These are phyloP conservation scores for Xestia rhomboidea DNA, from an alignment of 2,888 invertebrate species.

Conservation along the genomic window DNA sequence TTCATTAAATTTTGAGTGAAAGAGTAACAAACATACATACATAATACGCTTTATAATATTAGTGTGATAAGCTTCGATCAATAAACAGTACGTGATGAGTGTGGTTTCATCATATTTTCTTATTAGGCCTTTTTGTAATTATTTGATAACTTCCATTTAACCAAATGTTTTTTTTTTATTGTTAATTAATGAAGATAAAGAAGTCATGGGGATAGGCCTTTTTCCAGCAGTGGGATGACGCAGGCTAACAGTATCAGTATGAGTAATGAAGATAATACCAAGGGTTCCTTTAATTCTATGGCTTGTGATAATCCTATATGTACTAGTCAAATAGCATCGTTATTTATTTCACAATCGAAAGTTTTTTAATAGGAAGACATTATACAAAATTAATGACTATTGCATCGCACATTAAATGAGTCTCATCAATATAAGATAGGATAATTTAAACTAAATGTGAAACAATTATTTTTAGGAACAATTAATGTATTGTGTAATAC, in stretches of 20 bases:
- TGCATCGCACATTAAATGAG: not conserved
- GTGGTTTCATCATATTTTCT: not conserved
- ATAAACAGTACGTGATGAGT: too few species aligned
- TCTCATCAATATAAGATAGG: not conserved
- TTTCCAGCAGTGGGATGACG: too few species aligned
- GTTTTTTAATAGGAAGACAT: constrained; percentile 12
- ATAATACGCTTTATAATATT: too few species aligned
- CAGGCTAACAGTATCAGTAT: too few species aligned
- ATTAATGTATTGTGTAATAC: constrained; percentile 31
- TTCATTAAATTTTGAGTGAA: too few species aligned
- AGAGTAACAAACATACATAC: too few species aligned
- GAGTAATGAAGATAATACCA: not conserved
- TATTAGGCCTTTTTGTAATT: not conserved
- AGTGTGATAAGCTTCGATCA: too few species aligned
- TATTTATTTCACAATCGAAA: constrained; percentile 4
- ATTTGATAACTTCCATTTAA: not conserved
- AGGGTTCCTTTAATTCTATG: not conserved
- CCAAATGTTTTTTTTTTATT: not conserved
- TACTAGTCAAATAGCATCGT: not conserved
- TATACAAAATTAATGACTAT: not conserved
- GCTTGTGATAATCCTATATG: not conserved
- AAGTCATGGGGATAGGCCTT: too few species aligned
- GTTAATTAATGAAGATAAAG: not conserved
- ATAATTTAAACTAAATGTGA: constrained; percentile 4
- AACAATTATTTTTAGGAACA: not conserved